These are phyloP conservation scores for Trachymyrmex cornetzi DNA, from an alignment of 1,140 invertebrate species.

Conservation along the genomic window DNA sequence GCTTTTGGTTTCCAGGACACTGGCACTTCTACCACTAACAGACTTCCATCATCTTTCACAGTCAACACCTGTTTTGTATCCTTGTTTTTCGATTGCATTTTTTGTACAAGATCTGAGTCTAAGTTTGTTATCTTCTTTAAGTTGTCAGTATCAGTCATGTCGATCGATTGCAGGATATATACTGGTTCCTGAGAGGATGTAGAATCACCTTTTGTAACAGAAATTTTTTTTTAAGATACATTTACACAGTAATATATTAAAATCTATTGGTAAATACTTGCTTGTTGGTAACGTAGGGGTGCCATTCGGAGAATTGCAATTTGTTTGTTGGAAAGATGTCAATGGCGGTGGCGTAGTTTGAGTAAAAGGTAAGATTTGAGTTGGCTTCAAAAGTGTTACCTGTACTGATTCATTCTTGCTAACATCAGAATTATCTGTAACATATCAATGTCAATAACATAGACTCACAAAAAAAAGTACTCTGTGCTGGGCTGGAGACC, in stretches of 20 bases:
- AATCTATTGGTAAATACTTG: neutral
- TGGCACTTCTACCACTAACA: constrained; percentile 72
- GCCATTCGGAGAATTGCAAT: constrained; percentile 22
- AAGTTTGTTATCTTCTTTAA: neutral
- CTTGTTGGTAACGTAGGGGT: neutral
- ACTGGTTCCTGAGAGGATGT: neutral
- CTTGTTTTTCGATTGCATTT: constrained; percentile 47
- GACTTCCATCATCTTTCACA: constrained; percentile 76
- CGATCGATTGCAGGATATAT: neutral
- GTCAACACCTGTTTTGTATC: constrained; percentile 72
- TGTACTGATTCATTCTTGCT: constrained; percentile 22
- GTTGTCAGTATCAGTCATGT: neutral
- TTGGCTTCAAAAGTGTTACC: constrained; percentile 34
- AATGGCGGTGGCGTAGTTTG: constrained; percentile 35
- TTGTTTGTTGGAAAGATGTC: constrained; percentile 16
- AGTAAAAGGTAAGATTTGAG: constrained; percentile 46
- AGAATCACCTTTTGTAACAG: neutral
- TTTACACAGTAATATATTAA: neutral
- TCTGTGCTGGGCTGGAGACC: too few species aligned
- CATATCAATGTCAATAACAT: neutral
- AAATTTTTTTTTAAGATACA: neutral
- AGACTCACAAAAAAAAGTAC: too few species aligned
- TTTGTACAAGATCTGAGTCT: neutral
- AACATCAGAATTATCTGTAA: constrained; percentile 55
- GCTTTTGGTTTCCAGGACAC: too few species aligned